Evolutionary conservation across 2,888 invertebrate species (phyloP).

Genomic region (Agrochola litura): DNA sequence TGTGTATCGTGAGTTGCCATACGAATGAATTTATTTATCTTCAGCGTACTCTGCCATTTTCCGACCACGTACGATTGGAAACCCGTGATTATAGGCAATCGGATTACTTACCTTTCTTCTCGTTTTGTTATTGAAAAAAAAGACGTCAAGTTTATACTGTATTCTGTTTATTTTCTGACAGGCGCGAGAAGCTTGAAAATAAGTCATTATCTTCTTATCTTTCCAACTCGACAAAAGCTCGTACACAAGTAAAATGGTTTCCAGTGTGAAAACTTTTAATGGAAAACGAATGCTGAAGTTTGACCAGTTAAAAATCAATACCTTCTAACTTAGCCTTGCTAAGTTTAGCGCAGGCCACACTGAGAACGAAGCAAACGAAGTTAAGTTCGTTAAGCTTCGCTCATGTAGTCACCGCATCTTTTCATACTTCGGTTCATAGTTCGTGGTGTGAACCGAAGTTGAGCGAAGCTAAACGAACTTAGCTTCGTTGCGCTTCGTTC

Average conservation of each 20-base stretch:
- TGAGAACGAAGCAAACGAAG: too few relatives aligned
- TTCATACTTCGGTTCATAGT: too few relatives aligned
- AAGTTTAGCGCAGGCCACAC: not conserved
- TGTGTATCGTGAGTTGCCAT: not conserved
- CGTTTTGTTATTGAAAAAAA: conserved; percentile 44
- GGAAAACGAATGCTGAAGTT: conserved; percentile 68
- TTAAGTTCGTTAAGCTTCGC: not conserved
- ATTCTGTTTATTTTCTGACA: conserved; percentile 16
- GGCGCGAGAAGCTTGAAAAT: conserved; percentile 62
- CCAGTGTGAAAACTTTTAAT: conserved; percentile 71
- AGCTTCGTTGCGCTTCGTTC: too few relatives aligned
- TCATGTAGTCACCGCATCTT: not conserved
- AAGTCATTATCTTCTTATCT: conserved; percentile 68
- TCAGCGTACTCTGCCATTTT: conserved; percentile 8
- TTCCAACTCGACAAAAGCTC: conserved; percentile 55
- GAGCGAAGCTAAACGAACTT: too few relatives aligned
- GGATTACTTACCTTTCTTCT: conserved; percentile 31
- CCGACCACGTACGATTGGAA: conserved; percentile 19
- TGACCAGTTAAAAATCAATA: conserved; percentile 62
- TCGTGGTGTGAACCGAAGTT: too few relatives aligned
- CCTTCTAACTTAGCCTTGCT: conserved; percentile 20
- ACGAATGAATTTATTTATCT: not conserved
- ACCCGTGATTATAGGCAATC: conserved; percentile 31
- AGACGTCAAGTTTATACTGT: conserved; percentile 30
- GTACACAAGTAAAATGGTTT: conserved; percentile 67